Evolutionary conservation across 92 coral and sea anemone species (phyloP), one percentile per base, ranked within the genome.

Genomic region (Muricea muricata): DNA sequence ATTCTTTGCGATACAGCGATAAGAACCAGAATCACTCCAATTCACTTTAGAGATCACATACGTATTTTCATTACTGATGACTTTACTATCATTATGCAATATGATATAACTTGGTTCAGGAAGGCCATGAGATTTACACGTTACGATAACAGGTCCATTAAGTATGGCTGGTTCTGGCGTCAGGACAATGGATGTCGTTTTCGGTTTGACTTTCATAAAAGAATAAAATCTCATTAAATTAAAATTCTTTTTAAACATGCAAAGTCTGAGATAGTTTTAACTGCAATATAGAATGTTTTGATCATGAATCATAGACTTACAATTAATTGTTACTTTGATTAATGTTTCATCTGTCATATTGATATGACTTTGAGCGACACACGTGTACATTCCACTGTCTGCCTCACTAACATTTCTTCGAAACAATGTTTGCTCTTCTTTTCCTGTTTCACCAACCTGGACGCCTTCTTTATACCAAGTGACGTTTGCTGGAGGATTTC

Each of bases 21-120:
- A 65, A 8, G 15, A 7, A 6, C 71, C 71, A 65, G 37, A 35
- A 29, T 65, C 13, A 26, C 39, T 65, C 35, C 71, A 1, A 3
- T 65, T 33, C 41, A 21, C 71, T 11, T 29, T 8, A 1, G 35
- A 7, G 2, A 65, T 65, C 10, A 10, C 29, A 4, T 29, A 12
- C 41, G 17, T 15, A 1, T 33, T 33, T 1, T n/a, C n/a, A n/a
- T 65, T 14, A 65, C 3, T 13, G 12, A 20, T 65, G n/a, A 65
- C 37, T 5, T 3, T 3, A 11, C 2, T 29, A 1, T 12, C 71
- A 7, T 65, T 65, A 65, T 65, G 71, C 2, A 4, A 14, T 29
- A 65, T 65, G 71, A 23, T 65, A 33, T 65, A 65, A 33, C 20
- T 26, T 65, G 71, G 71, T 65, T 65, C 41, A 23, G 71, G 71